These are phyloP conservation scores for Toxonevra muliebris DNA, from an alignment of 2,888 invertebrate species.

Conservation along the genomic window DNA sequence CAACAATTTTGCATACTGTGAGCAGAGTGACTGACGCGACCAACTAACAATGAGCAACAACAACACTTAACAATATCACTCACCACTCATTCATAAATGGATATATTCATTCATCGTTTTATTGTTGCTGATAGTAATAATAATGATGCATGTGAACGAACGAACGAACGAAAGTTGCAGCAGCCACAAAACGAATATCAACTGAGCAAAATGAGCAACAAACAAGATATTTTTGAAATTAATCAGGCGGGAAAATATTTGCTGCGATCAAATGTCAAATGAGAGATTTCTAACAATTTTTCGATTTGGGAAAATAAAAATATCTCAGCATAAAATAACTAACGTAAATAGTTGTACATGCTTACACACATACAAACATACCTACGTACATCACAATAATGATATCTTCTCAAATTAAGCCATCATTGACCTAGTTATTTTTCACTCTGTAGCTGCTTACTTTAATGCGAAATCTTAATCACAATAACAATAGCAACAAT, in stretches of 20 bases:
- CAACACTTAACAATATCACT: too few species aligned
- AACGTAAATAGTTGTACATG: neutral
- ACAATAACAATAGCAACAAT: neutral
- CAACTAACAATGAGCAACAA: too few species aligned
- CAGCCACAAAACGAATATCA: neutral
- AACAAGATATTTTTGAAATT: slow-evolving; percentile 7
- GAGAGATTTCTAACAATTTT: slow-evolving; percentile 6
- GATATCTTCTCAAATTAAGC: slow-evolving; percentile 6
- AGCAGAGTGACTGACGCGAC: too few species aligned
- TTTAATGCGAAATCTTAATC: slow-evolving; percentile 7
- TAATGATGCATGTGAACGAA: too few species aligned
- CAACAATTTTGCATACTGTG: too few species aligned
- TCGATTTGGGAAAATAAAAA: neutral
- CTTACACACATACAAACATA: too few species aligned
- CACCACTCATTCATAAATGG: too few species aligned
- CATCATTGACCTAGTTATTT: slow-evolving; percentile 14
- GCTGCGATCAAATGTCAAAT: slow-evolving; percentile 25
- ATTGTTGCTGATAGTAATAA: too few species aligned
- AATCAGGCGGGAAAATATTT: slow-evolving; percentile 23
- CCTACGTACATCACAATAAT: too few species aligned
- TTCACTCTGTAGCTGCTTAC: too few species aligned
- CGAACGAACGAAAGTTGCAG: neutral
- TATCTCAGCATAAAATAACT: neutral
- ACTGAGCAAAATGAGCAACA: neutral
- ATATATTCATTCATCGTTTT: too few species aligned